Evolutionary conservation across 1,140 invertebrate genomes (phyloP).

Genomic region (Oppia nitens): DNA sequence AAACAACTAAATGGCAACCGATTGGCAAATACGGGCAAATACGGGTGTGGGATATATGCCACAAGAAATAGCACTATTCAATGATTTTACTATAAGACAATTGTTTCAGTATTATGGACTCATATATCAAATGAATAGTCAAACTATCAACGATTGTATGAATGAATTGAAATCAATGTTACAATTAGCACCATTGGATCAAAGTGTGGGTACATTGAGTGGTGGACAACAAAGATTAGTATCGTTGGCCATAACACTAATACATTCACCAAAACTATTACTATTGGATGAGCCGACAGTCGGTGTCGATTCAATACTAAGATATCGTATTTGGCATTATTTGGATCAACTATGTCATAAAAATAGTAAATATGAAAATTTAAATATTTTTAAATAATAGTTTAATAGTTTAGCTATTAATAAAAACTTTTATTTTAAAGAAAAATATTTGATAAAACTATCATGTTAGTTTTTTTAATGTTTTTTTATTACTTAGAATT

Average conservation of each 20-base stretch:
- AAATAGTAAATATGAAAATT: conserved; percentile 12
- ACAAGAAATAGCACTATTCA: conserved; percentile 10
- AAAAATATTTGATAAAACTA: too few species aligned
- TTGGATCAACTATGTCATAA: conserved; percentile 36
- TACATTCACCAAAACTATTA: conserved; percentile 38
- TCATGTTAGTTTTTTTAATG: too few species aligned
- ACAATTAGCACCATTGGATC: conserved; percentile 9
- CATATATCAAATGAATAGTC: too few species aligned
- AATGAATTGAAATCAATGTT: conserved; percentile 43
- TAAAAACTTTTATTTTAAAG: too few species aligned
- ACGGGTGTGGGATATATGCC: conserved; percentile 26
- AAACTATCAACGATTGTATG: conserved; percentile 51
- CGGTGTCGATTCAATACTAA: conserved; percentile 67
- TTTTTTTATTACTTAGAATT: too few species aligned
- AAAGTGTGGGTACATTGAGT: conserved; percentile 26
- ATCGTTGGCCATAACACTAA: conserved; percentile 74
- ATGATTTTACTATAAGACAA: conserved; percentile 67
- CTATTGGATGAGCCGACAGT: conserved; percentile 40
- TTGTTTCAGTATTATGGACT: conserved; percentile 92
- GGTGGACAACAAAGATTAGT: conserved; percentile 81
- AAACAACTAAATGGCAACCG: too few species aligned
- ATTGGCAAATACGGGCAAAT: conserved; percentile 56
- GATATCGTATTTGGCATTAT: conserved; percentile 80
- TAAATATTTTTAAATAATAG: too few species aligned
- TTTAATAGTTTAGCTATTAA: too few species aligned